Base-by-base conservation (phyloP, 2,888 invertebrate species). In the Ormyrus thymus region DNA sequence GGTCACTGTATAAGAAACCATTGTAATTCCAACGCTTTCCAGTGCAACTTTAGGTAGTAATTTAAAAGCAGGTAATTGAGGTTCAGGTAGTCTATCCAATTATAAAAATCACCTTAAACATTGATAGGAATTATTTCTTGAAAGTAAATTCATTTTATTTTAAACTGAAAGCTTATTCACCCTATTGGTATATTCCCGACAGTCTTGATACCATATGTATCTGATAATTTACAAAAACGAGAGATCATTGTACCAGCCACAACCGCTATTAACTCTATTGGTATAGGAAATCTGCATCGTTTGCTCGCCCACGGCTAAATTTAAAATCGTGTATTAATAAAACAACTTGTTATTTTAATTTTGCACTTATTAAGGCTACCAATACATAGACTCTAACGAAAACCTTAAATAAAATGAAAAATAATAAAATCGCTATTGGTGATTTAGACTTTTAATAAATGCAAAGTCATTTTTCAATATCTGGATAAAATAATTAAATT, bases 261-360 rank as follows among this genome's bases (percentile, higher is more conserved):
- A 1, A 96, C 95, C 45, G 93, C 93, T 59, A 96, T 91, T 50
- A 96, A 90, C 87, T 96, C 96, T 68, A 94, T 93, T 0, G 96
- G 96, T 62, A 96, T 88, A 0, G 96, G 96, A 86, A 95, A 92
- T 65, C 92, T 91, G 71, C 93, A 92, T 81, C 89, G 92, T 86
- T 93, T 93, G 7, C 91, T 91, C 11, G 92, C 84, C 84, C 91
- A 90, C 0, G 94, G 93, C 92, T 94, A 89, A 29, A 29, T 29
- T 29, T 29, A 29, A 29, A 29, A 29, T 29, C 3, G 29, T 29
- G 29, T 29, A 3, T 29, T 29, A 29, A 29, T 29, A 29, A 29
- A 29, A 4, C 29, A 29, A 29, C 29, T 0, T 29, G 29, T 4
- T 29, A 29, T 29, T 29, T 29, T 4, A 29, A 29, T 4, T 29